These are phyloP conservation scores for Calyptommatus sinebrachiatus DNA, from an alignment of 2,113 vertebrate genomes.

Conservation along the genomic window DNA sequence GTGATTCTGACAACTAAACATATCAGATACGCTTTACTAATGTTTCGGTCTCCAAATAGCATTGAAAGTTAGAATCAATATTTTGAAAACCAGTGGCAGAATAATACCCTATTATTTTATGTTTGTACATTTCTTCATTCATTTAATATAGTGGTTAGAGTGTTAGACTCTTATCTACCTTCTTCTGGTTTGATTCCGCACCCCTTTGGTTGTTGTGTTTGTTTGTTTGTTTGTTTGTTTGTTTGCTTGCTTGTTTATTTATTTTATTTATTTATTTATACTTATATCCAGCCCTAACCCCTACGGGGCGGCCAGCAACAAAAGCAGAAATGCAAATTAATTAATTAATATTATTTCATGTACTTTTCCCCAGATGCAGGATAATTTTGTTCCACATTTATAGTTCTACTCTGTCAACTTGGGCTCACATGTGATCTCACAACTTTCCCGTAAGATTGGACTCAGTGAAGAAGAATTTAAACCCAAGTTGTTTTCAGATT, in stretches of 20 bases:
- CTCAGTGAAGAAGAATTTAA: background rate
- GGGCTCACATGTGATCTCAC: background rate
- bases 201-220: no score
- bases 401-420: background rate
- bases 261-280: no score
- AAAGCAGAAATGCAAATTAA: no score
- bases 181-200: no score
- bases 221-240: no score
- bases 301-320: no score
- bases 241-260: no score
- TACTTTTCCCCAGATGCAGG: background rate
- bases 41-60: conserved; percentile 5
- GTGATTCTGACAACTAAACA: conserved; percentile 22
- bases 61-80: conserved; percentile 13
- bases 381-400: background rate
- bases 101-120: background rate
- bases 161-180: no score
- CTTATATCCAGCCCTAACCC: no score
- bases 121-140: no score
- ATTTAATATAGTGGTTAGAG: no score
- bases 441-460: background rate
- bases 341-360: background rate
- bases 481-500: background rate
- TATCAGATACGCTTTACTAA: background rate
- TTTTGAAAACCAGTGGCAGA: conserved; percentile 14